These are phyloP conservation scores for Puma concolor DNA, from an alignment of 2,113 vertebrate genomes.

Conservation along the genomic window DNA sequence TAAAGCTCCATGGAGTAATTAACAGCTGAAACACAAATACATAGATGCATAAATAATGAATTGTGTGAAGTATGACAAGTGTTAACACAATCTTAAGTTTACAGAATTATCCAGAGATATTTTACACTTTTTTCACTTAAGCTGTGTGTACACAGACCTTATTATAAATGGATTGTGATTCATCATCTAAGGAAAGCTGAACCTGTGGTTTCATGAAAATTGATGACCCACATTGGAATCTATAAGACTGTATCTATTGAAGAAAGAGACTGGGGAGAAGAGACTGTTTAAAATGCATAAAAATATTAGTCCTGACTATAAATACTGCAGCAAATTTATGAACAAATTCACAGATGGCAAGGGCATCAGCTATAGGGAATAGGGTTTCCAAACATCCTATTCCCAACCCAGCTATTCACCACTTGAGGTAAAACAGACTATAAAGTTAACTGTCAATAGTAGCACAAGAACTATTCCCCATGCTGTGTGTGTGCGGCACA, in stretches of 20 bases:
- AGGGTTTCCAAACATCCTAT: slow-evolving; percentile 62
- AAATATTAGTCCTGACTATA: slow-evolving; percentile 61
- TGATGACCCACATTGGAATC: slow-evolving; percentile 36
- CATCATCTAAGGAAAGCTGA: slow-evolving; percentile 43
- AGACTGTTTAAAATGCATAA: slow-evolving; percentile 73
- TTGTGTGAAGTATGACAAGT: background rate
- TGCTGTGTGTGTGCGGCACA: background rate
- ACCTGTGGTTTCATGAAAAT: slow-evolving; percentile 61
- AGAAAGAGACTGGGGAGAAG: slow-evolving; percentile 57
- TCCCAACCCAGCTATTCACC: slow-evolving; percentile 60
- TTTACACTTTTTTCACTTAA: background rate
- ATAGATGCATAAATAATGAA: background rate
- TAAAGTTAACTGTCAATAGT: slow-evolving; percentile 70
- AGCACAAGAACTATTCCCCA: slow-evolving; percentile 50
- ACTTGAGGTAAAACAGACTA: slow-evolving; percentile 60
- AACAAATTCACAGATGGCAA: slow-evolving; percentile 65
- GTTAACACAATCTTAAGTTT: background rate
- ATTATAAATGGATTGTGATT: slow-evolving; percentile 56
- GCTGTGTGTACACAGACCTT: background rate
- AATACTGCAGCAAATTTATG: slow-evolving; percentile 62
- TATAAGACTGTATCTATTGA: slow-evolving; percentile 23
- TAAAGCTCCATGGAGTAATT: background rate
- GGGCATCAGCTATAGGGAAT: slow-evolving; percentile 41
- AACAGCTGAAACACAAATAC: background rate
- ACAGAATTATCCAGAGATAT: slow-evolving; percentile 23